These are phyloP conservation scores for Cathartes aura DNA, from an alignment of 2,113 vertebrate species.

Conservation along the genomic window DNA sequence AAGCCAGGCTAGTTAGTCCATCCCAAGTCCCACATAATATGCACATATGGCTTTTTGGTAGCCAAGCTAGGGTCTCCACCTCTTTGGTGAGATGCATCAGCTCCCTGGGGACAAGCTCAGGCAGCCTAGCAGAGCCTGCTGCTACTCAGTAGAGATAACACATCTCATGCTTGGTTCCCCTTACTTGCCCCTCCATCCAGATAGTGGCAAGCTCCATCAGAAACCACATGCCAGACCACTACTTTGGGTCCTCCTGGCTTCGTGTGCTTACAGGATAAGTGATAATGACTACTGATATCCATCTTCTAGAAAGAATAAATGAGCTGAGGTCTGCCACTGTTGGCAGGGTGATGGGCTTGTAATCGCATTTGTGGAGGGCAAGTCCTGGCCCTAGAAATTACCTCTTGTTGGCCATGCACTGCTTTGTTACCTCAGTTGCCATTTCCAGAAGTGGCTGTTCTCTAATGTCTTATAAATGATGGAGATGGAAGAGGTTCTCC, in stretches of 20 bases:
- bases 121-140: not conserved
- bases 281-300: not conserved
- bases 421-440: not conserved
- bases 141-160: not conserved
- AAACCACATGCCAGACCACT: not conserved
- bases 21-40: not conserved
- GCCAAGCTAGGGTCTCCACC: not conserved
- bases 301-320: not conserved
- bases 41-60: not conserved
- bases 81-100: not conserved
- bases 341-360: not conserved
- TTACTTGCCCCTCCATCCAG: not conserved
- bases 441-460: not conserved
- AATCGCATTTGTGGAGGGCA: not conserved
- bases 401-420: not conserved
- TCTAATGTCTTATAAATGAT: not conserved
- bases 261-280: not conserved
- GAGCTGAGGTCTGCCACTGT: not conserved
- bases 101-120: not conserved
- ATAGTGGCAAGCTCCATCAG: not conserved
- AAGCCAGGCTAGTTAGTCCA: not conserved
- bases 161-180: not conserved
- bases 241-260: not conserved
- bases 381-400: not conserved
- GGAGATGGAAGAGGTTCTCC: not conserved